These are phyloP conservation scores for Psilopsiagon aurifrons DNA, from an alignment of 2,113 vertebrate genomes.

Conservation along the genomic window DNA sequence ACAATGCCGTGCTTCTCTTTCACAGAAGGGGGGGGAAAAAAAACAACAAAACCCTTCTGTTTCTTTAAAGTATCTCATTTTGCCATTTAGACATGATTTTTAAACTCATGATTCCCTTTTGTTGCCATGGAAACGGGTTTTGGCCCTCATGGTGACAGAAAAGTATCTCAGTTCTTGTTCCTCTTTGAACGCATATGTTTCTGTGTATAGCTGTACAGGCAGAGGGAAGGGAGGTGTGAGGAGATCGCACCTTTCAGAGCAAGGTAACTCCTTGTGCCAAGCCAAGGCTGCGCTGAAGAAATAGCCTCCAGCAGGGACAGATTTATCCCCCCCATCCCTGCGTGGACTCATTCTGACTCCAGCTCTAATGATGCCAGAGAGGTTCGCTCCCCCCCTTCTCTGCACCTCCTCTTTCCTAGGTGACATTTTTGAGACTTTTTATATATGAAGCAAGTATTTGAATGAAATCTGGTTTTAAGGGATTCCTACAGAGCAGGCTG, in stretches of 20 bases:
- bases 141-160: slow-evolving; percentile 75
- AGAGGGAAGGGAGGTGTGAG: slow-evolving; percentile 44
- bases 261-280: slow-evolving; percentile 62
- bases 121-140: slow-evolving; percentile 77
- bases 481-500: slow-evolving; percentile 66
- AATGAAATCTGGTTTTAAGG: slow-evolving; percentile 67
- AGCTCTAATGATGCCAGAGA: slow-evolving; percentile 54
- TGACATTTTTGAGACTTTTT: slow-evolving; percentile 69
- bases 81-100: slow-evolving; percentile 77
- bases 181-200: slow-evolving; percentile 70
- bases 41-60: background rate
- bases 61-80: slow-evolving; percentile 76
- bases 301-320: slow-evolving; percentile 61
- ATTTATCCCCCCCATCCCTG: slow-evolving; percentile 32
- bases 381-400: background rate
- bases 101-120: slow-evolving; percentile 69
- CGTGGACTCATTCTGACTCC: background rate
- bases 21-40: background rate
- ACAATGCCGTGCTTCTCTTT: background rate
- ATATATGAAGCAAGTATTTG: slow-evolving; percentile 62
- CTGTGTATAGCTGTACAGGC: slow-evolving; percentile 50
- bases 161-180: slow-evolving; percentile 72
- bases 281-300: slow-evolving; percentile 21
- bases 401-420: slow-evolving; percentile 37
- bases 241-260: slow-evolving; percentile 51